Conservation (phyloP, 1,140 invertebrate species). For the Lineus longissimus region DNA sequence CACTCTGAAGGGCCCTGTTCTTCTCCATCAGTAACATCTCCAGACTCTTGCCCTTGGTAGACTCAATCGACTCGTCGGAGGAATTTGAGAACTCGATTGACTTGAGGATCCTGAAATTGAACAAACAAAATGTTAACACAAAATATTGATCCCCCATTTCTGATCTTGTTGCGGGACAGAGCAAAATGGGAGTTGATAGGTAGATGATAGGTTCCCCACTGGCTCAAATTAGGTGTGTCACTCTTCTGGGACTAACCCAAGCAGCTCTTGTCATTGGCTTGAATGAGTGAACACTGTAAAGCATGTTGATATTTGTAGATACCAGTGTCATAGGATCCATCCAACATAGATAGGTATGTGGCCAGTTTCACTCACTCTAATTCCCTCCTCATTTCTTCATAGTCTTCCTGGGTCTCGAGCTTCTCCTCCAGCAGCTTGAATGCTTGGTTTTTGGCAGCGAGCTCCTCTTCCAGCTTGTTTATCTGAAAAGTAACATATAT, state of each 20-base stretch:
- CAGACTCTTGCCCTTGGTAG: constrained; percentile 61
- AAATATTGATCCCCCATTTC: constrained; percentile 19
- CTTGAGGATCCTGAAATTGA: constrained; percentile 66
- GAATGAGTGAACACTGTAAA: too few relatives aligned
- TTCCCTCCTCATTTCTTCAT: constrained; percentile 84
- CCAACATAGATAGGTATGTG: too few relatives aligned
- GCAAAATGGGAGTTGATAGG: too few relatives aligned
- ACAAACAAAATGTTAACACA: constrained; percentile 26
- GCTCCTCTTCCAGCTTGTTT: constrained; percentile 78
- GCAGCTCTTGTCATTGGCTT: too few relatives aligned
- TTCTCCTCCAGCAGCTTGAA: constrained; percentile 79
- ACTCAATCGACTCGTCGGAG: constrained; percentile 46
- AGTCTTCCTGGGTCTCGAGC: constrained; percentile 80
- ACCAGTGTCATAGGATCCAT: too few relatives aligned
- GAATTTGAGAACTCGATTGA: constrained; percentile 66
- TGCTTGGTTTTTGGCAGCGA: constrained; percentile 80
- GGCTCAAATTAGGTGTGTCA: too few relatives aligned
- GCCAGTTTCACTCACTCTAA: constrained; percentile 52
- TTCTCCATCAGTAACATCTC: constrained; percentile 75
- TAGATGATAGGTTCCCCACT: too few relatives aligned
- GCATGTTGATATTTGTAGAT: too few relatives aligned
- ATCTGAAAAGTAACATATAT: constrained; percentile 59
- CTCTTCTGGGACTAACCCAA: too few relatives aligned
- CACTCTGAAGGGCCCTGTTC: constrained; percentile 66
- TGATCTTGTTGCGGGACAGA: too few relatives aligned